These are phyloP conservation scores for Diploscapter pachys DNA, from an alignment of 1,140 invertebrate species.

Conservation along the genomic window DNA sequence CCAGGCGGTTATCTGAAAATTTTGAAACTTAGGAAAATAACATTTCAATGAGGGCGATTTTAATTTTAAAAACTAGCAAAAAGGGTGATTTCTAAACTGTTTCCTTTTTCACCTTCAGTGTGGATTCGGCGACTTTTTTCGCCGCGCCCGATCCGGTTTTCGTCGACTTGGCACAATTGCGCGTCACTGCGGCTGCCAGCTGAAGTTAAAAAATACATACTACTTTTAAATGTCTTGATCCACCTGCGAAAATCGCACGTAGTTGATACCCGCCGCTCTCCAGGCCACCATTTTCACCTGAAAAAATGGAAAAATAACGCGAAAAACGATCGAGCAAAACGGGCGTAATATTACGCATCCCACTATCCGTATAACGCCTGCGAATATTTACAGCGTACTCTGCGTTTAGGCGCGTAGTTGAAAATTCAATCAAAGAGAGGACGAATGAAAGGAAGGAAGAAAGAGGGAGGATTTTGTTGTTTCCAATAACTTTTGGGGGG, in stretches of 20 bases:
- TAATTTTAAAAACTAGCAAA: background rate
- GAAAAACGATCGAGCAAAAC: too few species aligned
- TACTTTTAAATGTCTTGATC: background rate
- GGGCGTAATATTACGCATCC: too few species aligned
- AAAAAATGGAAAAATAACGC: too few species aligned
- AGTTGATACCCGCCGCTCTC: conserved; percentile 45
- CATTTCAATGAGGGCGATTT: background rate
- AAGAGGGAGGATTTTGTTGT: too few species aligned
- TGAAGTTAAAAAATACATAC: background rate
- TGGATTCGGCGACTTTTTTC: conserved; percentile 22
- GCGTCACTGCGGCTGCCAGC: conserved; percentile 13
- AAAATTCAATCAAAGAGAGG: too few species aligned
- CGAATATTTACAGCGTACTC: too few species aligned
- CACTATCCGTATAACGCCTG: too few species aligned
- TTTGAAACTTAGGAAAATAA: background rate
- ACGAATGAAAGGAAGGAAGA: too few species aligned
- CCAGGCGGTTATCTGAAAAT: conserved; percentile 22
- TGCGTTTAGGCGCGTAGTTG: too few species aligned
- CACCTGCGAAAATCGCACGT: conserved; percentile 44
- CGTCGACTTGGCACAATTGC: conserved; percentile 15
- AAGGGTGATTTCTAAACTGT: too few species aligned
- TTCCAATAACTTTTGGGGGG: too few species aligned
- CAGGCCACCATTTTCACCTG: conserved; percentile 30
- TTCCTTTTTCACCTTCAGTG: conserved; percentile 14
- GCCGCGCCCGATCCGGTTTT: conserved; percentile 10